Base-by-base conservation (phyloP, 2,797 vertebrate genomes). In the Heterohyrax brucei region DNA sequence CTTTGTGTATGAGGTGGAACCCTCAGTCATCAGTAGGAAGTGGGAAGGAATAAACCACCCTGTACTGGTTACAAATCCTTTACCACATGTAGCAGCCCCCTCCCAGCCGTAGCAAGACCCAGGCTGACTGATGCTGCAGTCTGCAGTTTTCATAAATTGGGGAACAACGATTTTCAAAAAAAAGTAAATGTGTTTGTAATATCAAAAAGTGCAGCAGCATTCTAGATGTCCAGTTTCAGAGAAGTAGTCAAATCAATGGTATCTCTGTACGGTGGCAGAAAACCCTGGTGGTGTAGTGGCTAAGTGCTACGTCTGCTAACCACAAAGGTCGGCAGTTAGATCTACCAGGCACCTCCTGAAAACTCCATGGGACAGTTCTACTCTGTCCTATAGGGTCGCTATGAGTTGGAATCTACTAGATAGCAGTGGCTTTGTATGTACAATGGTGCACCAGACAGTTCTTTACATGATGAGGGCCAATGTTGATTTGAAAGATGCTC, bases 401-500 rank as follows among this genome's bases (percentile, higher is more conserved):
- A 39, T 39, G 39, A 39, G 39, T 39, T 39, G 39, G 39, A 39
- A 39, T 39, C 39, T 39, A 39, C 39, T 39, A 39, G 39, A 39
- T 39, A 39, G 39, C 39, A 39, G 39, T 39, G 39, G 39, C 26
- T 78, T 30, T 48, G 1, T 39, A 24, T 48, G 1, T 39, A 24
- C 14, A 7, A 18, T 1, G 14, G 4, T 16, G 3, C 7, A 12
- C 24, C 30, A 24, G 6, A 14, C n/a, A 48, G 9, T 12, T 10
- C 21, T 56, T 39, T 79, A 7, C 26, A 0, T 10, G 19, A n/a
- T 1, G 4, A 7, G 21, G 24, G 50, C 48, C 59, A 53, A 3
- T 6, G 3, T 7, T 21, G 48, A 76, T 19, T 33, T 50, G n/a
- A 80, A 62, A 46, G 10, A 53, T 44, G 1, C 12, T 76, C 44